Base-by-base conservation (phyloP, 2,888 invertebrate genomes). In the Melipona bicolor region DNA sequence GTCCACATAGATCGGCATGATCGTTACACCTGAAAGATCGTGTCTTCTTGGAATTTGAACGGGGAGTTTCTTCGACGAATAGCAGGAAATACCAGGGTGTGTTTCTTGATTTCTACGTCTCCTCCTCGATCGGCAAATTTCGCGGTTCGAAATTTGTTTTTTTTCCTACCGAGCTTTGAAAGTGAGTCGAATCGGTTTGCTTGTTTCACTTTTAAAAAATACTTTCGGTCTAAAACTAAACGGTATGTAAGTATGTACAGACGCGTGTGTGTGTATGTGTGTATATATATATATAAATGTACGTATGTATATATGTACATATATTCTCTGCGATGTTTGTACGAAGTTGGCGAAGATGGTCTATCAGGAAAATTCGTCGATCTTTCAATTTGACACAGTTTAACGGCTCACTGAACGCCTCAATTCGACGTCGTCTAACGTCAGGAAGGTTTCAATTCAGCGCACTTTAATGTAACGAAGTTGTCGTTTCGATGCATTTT, bases 401-500 rank as follows among this genome's bases (percentile, higher is more conserved):
- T 24, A 32, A 56, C 54, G 43, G 27, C 24, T 61, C 24, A 69
- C 17, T 2, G 65, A 64, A 49, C 70, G 68, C 4, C 19, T 56
- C 21, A 27, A 80, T 80, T 65, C 69, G 27, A 67, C 52, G n/a
- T n/a, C 24, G 21, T 43, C n/a, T 3, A 24, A 59, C 43, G 65
- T 15, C 70, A 75, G 81, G 73, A 81, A 67, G 82, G 67, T 49
- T 64, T 70, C 61, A 67, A 81, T 75, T 81, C 54, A 1, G 61
- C 4, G 82, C 71, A 81, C 67, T 82, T 71, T 3, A 75, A 76
- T 0, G 71, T 49, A 75, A 67, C 71, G 19, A 36, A 24, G 43
- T 54, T 15, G n/a, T 62, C 59, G 32, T 75, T 50, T 49, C 54
- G 76, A 67, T 61, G 56, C 81, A 75, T 81, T 71, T 81, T 76